phyloP scores from a whole-genome alignment of 2,797 vertebrate genomes.

The Oryzias dopingdopingensis region DNA sequence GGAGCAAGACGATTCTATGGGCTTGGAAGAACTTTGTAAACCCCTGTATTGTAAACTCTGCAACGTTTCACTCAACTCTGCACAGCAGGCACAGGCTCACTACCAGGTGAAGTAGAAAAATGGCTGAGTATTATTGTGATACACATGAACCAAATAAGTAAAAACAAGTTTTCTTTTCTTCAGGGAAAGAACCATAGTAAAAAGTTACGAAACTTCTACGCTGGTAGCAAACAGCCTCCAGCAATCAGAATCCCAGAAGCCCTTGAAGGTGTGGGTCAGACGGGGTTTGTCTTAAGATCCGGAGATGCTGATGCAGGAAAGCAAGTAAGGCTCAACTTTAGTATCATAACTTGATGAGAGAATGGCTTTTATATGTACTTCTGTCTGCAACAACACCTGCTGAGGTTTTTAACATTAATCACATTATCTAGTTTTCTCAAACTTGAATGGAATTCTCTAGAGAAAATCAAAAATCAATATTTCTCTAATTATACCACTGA shows the following conservation, averaged over 20 bases:
- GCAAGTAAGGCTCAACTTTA: conserved; percentile 63
- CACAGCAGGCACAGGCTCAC: conserved; percentile 97
- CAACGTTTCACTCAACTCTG: conserved; percentile 96
- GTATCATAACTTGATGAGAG: conserved; percentile 11
- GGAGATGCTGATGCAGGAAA: conserved; percentile 68
- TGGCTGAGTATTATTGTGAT: too few species aligned
- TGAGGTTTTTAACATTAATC: too few species aligned
- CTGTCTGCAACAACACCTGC: too few species aligned
- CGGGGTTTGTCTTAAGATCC: conserved; percentile 75
- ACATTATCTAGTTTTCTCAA: not conserved
- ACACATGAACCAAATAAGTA: too few species aligned
- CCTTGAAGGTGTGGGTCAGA: conserved; percentile 81
- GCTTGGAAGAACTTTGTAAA: conserved; percentile 94
- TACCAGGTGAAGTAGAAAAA: conserved; percentile 86
- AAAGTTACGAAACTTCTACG: conserved; percentile 95
- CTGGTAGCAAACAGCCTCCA: conserved; percentile 92
- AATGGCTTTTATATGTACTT: not conserved
- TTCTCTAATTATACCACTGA: too few species aligned
- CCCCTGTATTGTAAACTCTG: conserved; percentile 98
- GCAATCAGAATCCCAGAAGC: conserved; percentile 85
- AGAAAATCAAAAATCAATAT: not conserved
- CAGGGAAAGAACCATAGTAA: conserved; percentile 99
- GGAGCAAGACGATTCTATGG: conserved; percentile 87
- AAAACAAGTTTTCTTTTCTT: not conserved
- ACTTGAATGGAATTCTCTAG: not conserved